Evolutionary conservation across 2,888 invertebrate genomes (phyloP).

Genomic region (Dolichomitus sp.): DNA sequence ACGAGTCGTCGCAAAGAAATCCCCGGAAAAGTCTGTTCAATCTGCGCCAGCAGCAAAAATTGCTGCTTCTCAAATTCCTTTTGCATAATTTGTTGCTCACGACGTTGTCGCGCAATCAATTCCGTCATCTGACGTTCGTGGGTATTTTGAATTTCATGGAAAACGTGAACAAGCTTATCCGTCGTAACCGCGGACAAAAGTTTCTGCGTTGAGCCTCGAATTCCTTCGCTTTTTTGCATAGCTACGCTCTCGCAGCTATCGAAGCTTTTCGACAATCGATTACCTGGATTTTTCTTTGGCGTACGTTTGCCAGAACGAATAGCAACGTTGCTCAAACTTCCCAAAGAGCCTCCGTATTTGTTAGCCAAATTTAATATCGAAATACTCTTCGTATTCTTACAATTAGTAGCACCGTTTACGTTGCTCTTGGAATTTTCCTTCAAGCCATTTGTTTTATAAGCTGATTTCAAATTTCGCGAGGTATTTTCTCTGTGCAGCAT

Average conservation of each 20-base stretch:
- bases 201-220: constrained; percentile 65
- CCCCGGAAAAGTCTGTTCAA: constrained; percentile 84
- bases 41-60: constrained; percentile 87
- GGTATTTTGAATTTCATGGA: constrained; percentile 88
- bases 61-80: constrained; percentile 90
- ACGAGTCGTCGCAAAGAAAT: constrained; percentile 71
- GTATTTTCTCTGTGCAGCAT: constrained; percentile 68
- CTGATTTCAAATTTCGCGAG: constrained; percentile 30
- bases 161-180: constrained; percentile 79
- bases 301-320: constrained; percentile 58
- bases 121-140: constrained; percentile 90
- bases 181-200: constrained; percentile 74
- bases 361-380: constrained; percentile 69
- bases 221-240: constrained; percentile 36
- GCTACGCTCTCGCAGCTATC: constrained; percentile 39
- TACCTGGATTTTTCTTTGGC: constrained; percentile 18
- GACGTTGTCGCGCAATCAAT: constrained; percentile 89
- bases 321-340: constrained; percentile 66
- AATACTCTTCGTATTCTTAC: constrained; percentile 61
- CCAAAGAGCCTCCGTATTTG: constrained; percentile 75
- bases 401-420: constrained; percentile 26
- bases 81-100: constrained; percentile 89
- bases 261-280: constrained; percentile 62
- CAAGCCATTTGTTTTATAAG: constrained; percentile 59
- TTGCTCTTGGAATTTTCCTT: constrained; percentile 51